Conservation (phyloP, 2,888 invertebrate species). For the Synergus laeviventris region DNA sequence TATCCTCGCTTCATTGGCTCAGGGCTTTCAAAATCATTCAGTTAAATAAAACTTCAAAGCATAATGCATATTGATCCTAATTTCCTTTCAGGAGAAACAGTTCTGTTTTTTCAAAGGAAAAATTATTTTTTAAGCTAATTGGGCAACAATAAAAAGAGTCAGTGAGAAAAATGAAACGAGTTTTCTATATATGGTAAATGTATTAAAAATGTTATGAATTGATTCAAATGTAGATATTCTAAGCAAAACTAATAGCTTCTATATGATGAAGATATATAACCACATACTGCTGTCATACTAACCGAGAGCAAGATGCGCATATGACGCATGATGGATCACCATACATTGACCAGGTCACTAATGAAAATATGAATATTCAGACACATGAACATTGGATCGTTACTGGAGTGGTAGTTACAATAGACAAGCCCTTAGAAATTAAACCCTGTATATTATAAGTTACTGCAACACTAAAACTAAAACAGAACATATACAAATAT, state of each 20-base stretch:
- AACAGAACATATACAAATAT: neutral
- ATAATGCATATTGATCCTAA: neutral
- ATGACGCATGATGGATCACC: conserved; percentile 54
- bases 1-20: neutral
- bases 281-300: conserved; percentile 16
- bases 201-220: too few species aligned
- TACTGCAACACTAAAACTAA: neutral
- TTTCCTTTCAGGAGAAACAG: conserved; percentile 8
- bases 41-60: conserved; percentile 11
- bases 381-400: conserved; percentile 40
- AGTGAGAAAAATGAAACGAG: too few species aligned
- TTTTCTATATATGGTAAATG: too few species aligned
- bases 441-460: neutral
- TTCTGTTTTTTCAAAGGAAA: neutral
- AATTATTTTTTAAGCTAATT: neutral
- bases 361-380: conserved; percentile 68
- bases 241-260: too few species aligned
- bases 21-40: neutral
- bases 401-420: conserved; percentile 47
- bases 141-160: too few species aligned
- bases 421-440: conserved; percentile 18
- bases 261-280: neutral
- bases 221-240: too few species aligned
- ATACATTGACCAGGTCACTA: conserved; percentile 55
- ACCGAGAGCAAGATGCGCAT: conserved; percentile 20